Conservation (phyloP, 2,113 vertebrate genomes). For the Tamias sibiricus region DNA sequence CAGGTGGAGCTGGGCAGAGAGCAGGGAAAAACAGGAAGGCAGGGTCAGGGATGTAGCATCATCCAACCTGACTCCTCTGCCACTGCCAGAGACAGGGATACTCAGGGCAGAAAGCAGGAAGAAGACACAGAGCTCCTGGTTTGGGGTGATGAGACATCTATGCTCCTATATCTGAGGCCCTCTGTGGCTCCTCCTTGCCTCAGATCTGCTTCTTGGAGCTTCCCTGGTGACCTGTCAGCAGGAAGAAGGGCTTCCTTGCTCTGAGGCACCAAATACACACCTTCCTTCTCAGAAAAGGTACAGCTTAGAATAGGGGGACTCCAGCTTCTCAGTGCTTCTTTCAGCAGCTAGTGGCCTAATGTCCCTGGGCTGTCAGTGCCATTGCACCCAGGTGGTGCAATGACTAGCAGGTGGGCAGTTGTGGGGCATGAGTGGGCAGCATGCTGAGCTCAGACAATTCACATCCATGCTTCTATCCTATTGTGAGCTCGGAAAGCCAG, state of each 20-base stretch:
- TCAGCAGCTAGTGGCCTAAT: neutral
- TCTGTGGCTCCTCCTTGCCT: conserved; percentile 55
- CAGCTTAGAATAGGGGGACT: neutral
- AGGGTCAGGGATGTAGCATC: neutral
- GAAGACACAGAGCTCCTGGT: neutral
- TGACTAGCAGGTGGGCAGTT: neutral
- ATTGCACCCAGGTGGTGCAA: no score
- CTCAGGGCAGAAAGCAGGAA: neutral
- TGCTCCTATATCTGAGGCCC: neutral
- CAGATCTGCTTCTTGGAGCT: neutral
- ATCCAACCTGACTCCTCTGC: neutral
- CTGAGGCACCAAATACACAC: neutral
- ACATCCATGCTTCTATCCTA: neutral
- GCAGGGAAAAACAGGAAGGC: neutral
- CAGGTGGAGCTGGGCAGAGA: neutral
- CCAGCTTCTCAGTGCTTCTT: neutral
- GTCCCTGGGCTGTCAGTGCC: neutral
- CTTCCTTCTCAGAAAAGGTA: neutral
- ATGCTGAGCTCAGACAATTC: neutral
- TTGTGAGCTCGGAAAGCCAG: neutral
- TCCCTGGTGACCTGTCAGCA: neutral
- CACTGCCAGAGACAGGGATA: neutral
- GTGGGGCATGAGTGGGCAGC: neutral
- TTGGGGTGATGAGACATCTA: conserved; percentile 1
- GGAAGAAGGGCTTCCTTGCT: conserved; percentile 39